Base-by-base conservation (phyloP, 2,113 vertebrate species). In the Paraplagusia blochii region DNA sequence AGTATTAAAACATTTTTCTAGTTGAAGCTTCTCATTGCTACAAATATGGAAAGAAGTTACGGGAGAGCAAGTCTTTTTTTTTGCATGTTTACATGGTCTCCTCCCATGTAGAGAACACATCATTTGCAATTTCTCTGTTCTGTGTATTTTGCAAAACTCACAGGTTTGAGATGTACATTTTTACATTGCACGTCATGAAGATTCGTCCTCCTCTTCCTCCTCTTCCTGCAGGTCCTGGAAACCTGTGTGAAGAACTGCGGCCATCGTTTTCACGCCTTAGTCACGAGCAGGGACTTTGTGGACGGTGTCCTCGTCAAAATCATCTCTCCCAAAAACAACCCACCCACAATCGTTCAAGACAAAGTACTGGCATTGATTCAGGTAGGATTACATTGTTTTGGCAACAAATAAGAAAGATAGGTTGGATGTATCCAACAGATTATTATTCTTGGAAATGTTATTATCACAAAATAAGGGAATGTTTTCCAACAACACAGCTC, bases 161-260 rank as follows among this genome's bases (percentile, higher is more conserved):
- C 1, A 5, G 4, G 45, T n/a, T 33, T 52, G 13, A 29, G 11
- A 38, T 1, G 44, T 17, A 13, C 6, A 44, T 29, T 63, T 5
- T 16, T 9, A 8, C 9, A 9, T 43, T 36, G 16, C 12, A 5
- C 14, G 12, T 8, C 7, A 19, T 65, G 2, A 60, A 38, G 60
- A 38, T 48, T 4, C 0, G 0, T 0, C 38, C 59, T 58, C 13
- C 1, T 29, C 15, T 63, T 1, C 19, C n/a, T 63, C 15, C 52
- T 34, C 14, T 1, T 63, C 67, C 0, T 5, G 17, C 72, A 99
- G 97, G 96, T 99, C 34, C 85, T 99, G 69, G 97, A 99, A 85
- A 98, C 97, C 0, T 97, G 97, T 55, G 96, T 99, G 64, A 99
- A 99, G 89, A 99, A 99, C 89, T 99, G 97, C n/a, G 97, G 97